Base-by-base conservation (phyloP, 2,797 vertebrate species). In the Alectoris magna region DNA sequence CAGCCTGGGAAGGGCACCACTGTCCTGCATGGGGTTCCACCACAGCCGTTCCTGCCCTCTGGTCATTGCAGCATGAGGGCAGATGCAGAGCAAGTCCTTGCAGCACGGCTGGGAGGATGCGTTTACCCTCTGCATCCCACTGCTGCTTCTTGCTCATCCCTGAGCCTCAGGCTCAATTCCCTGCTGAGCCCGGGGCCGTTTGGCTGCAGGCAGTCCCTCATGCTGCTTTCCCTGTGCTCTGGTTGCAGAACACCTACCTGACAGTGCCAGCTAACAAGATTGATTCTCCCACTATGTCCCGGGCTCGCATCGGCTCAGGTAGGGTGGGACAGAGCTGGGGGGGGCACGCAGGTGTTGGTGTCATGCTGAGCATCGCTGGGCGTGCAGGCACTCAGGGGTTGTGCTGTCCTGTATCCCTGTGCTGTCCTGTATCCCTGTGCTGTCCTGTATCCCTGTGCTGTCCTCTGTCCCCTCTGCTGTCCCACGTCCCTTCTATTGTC, bases 291-390 rank as follows among this genome's bases (percentile, higher is more conserved):
- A 99, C 98, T 84, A 98, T 99, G 95, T 96, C 98, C 13, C 98
- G 99, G 96, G 98, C 99, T 77, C 98, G 99, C 91, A 98, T 99
- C 29, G 97, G 98, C 92, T 99, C 99, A 98, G 99, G 99, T 99
- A 97, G 96, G 97, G 46, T 75, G 80, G 29, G 29, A 9, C 16
- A 5, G 67, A 49, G 34, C 51, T 38, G 56, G 3, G 11, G 11
- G 11, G 29, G 75, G 11, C 27, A 10, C 1, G 0, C 15, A 3
- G 1, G 36, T 49, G 38, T 46, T 2, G 0, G 41, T 53, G 2
- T 43, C 73, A 29, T 4, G 3, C 38, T 46, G 80, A 36, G 36
- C 46, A 39, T 39, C 10, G 0, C 43, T 5, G 2, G 19, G 6
- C n/a, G 49, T 72, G 4, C 34, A 2, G 23, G 17, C 74, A 0